Evolutionary conservation across 2,888 invertebrate species (phyloP).

Genomic region (Stegana nigrithorax): DNA sequence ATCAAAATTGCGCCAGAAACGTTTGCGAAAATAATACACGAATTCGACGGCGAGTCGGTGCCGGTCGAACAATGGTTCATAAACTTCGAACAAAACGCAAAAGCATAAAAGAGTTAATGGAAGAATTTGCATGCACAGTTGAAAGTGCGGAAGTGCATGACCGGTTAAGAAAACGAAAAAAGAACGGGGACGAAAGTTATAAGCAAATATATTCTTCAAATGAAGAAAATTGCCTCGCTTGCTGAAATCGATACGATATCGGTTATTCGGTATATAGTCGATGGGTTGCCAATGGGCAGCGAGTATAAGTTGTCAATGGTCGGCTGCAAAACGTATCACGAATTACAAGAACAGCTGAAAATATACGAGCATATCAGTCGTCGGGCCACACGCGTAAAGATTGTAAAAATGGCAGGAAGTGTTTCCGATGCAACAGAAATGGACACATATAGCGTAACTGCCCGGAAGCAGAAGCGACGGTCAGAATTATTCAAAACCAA

Average conservation of each 20-base stretch:
- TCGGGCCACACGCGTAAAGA: background rate
- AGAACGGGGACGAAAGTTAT: slow-evolving; percentile 21
- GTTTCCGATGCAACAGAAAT: background rate
- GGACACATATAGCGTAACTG: background rate
- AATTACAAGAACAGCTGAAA: background rate
- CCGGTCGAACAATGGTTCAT: background rate
- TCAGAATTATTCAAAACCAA: too few relatives aligned
- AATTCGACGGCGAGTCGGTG: background rate
- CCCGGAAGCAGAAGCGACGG: background rate
- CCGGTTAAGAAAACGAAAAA: slow-evolving; percentile 15
- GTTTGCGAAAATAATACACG: background rate
- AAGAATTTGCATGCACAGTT: background rate
- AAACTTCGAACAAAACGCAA: background rate
- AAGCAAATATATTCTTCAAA: slow-evolving; percentile 27
- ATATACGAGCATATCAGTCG: slow-evolving; percentile 4
- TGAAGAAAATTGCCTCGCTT: slow-evolving; percentile 15
- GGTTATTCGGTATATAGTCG: slow-evolving; percentile 21
- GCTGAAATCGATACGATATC: slow-evolving; percentile 19
- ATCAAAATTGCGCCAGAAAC: too few relatives aligned
- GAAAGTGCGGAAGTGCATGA: slow-evolving; percentile 22
- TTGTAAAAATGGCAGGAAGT: background rate
- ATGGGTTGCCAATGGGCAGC: background rate
- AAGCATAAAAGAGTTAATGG: background rate
- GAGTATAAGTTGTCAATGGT: slow-evolving; percentile 1
- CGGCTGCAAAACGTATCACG: background rate